Conservation (phyloP, 2,113 vertebrate species). For the Periophthalmodon schlosseri region DNA sequence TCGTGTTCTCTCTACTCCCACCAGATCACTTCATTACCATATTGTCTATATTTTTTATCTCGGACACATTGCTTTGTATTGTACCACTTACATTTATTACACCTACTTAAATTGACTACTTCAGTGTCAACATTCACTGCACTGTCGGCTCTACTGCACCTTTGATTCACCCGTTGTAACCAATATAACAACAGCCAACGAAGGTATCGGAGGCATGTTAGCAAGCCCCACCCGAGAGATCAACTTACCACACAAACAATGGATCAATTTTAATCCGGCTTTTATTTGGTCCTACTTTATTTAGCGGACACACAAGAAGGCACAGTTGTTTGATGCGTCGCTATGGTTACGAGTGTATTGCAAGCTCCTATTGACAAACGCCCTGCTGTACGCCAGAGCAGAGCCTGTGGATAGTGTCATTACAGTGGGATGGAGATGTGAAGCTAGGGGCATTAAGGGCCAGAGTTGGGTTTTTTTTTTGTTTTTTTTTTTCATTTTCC, state of each 20-base stretch:
- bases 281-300: not conserved
- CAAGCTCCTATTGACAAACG: slow-evolving; percentile 12
- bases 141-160: not conserved
- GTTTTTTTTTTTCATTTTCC: not conserved
- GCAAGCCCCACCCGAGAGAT: not conserved
- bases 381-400: not conserved
- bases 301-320: not conserved
- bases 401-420: slow-evolving; percentile 29
- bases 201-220: not conserved
- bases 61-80: not conserved
- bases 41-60: too few species aligned
- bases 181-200: not conserved
- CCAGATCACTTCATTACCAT: too few species aligned
- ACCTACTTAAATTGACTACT: not conserved
- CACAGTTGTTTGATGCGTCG: slow-evolving; percentile 25
- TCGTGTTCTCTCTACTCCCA: too few species aligned
- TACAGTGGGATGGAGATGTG: slow-evolving; percentile 4
- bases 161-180: not conserved
- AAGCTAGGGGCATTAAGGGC: not conserved
- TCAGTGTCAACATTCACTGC: not conserved
- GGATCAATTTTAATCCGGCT: slow-evolving; percentile 25
- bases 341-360: slow-evolving; percentile 17
- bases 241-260: slow-evolving; percentile 8
- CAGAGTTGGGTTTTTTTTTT: not conserved
- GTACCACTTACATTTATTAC: not conserved